Evolutionary conservation across 2,888 invertebrate genomes (phyloP).

Genomic region (Danaus chrysippus): DNA sequence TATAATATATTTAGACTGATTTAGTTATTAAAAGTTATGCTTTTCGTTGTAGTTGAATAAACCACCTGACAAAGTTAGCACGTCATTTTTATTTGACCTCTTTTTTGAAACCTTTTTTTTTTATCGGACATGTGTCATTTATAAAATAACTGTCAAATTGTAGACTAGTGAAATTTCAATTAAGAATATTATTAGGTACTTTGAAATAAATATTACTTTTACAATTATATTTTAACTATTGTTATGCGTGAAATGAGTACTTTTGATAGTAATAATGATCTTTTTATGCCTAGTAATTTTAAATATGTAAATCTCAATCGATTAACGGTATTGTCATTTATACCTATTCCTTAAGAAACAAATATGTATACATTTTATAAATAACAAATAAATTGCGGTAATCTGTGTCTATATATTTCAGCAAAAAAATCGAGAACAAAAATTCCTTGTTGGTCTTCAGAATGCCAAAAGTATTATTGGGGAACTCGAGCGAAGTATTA

Average conservation of each 20-base stretch:
- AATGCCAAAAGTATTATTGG: conserved; percentile 54
- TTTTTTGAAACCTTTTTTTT: not conserved
- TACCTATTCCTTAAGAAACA: no score
- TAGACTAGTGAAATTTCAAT: no score
- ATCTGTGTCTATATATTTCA: conserved; percentile 21
- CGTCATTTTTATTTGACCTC: conserved; percentile 27
- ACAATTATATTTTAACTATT: not conserved
- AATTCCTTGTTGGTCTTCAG: conserved; percentile 50
- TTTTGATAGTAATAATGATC: conserved; percentile 30
- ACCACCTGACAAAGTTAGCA: conserved; percentile 58
- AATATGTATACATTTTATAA: no score
- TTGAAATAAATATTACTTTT: no score
- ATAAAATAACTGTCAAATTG: no score
- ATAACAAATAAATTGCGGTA: no score
- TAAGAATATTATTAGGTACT: no score
- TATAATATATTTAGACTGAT: conserved; percentile 78
- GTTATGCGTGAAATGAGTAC: conserved; percentile 18
- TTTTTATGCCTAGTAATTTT: conserved; percentile 40
- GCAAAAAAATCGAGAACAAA: conserved; percentile 39
- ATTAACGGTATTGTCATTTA: conserved; percentile 38
- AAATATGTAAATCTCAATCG: conserved; percentile 46
- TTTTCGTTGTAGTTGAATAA: conserved; percentile 79
- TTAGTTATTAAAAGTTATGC: conserved; percentile 77
- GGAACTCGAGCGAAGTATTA: conserved; percentile 52
- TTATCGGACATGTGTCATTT: not conserved